Evolutionary conservation across 2,113 vertebrate genomes (phyloP).

Genomic region (Cathartes aura): DNA sequence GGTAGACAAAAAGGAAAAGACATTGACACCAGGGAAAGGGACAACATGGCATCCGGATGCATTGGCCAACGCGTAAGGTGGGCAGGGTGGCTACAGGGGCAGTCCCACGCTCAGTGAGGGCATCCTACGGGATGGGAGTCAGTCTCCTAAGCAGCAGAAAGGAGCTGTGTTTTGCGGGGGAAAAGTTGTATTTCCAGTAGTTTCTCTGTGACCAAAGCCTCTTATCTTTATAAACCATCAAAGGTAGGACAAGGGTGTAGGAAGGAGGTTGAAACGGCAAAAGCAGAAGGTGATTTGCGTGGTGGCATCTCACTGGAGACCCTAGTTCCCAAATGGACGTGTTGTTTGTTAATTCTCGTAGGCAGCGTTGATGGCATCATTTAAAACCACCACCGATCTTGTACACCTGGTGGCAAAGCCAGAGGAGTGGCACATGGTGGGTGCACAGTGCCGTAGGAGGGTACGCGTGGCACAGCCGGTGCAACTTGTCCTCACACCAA

Average conservation of each 20-base stretch:
- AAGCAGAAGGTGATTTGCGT: background rate
- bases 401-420: background rate
- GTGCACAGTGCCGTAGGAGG: background rate
- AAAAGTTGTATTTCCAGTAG: background rate
- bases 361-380: background rate
- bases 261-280: background rate
- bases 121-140: background rate
- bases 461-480: too few species aligned
- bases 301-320: background rate
- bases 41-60: background rate
- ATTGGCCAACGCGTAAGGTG: too few species aligned
- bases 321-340: background rate
- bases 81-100: background rate
- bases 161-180: background rate
- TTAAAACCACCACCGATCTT: background rate
- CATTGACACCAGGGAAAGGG: background rate
- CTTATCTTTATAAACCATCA: background rate
- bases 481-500: background rate
- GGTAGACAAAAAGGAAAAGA: background rate
- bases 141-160: background rate
- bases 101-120: background rate
- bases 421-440: background rate
- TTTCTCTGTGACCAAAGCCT: background rate
- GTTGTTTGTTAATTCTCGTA: background rate
- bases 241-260: background rate